Percentiles rank a stretch among this genome's conserved stretches.
phyloP scores from a whole-genome alignment of 2,113 vertebrate species.

The Calcarius ornatus region DNA sequence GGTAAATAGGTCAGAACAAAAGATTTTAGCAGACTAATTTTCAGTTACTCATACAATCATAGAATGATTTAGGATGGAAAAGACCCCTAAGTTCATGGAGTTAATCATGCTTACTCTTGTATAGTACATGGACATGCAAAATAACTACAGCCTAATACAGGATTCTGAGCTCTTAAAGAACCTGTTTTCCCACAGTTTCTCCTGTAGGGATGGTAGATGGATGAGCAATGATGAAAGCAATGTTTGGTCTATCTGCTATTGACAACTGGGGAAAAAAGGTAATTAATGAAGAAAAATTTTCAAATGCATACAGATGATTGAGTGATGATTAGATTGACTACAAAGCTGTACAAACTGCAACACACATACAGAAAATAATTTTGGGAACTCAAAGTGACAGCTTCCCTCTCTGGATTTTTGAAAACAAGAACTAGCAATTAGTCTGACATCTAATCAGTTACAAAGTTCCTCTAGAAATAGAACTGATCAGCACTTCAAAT shows the following conservation, averaged over 20 bases:
- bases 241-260: not conserved
- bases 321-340: not conserved
- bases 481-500: not conserved
- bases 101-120: not conserved
- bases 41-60: not conserved
- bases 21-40: not conserved
- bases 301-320: not conserved
- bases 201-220: not conserved
- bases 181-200: not conserved
- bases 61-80: not conserved
- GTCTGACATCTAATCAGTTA: not conserved
- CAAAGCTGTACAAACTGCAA: not conserved
- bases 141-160: not conserved
- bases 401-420: not conserved
- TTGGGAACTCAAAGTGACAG: not conserved
- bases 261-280: not conserved
- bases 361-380: not conserved
- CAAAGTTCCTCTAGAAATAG: not conserved
- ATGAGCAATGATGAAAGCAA: not conserved
- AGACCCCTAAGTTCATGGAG: not conserved
- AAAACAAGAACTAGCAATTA: not conserved
- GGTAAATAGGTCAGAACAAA: not conserved
- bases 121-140: not conserved
- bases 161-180: not conserved
- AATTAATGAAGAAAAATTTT: not conserved